Conservation (phyloP, 1,140 invertebrate species). For the Musca vetustissima region DNA sequence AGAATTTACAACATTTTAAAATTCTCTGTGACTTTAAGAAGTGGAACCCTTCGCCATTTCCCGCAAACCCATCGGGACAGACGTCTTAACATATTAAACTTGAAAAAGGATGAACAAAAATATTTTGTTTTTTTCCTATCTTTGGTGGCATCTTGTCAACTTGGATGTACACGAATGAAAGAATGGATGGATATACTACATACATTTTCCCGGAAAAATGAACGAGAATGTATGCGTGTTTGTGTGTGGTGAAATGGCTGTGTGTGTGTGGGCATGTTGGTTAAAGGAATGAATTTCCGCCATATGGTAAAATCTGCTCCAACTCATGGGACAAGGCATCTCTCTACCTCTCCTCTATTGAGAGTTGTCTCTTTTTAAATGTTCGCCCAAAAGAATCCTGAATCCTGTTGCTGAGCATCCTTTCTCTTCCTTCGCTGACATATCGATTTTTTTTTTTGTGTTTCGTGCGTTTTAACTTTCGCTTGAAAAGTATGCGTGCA, state of each 20-base stretch:
- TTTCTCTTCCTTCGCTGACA: not conserved
- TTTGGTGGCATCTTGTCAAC: slow-evolving; percentile 19
- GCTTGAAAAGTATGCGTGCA: slow-evolving; percentile 13
- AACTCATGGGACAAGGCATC: no score
- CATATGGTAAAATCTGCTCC: slow-evolving; percentile 17
- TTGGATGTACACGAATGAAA: slow-evolving; percentile 3
- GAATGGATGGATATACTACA: not conserved
- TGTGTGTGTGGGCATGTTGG: not conserved
- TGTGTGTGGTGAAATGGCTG: not conserved
- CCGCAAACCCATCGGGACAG: no score
- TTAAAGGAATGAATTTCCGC: not conserved
- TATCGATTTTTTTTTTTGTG: slow-evolving; percentile 21
- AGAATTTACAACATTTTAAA: no score
- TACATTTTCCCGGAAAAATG: not conserved
- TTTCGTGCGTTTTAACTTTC: slow-evolving; percentile 18
- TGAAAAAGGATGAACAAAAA: no score
- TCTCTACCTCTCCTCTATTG: no score
- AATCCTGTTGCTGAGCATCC: no score
- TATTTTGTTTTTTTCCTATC: not conserved
- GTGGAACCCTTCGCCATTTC: no score
- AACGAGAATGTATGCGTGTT: not conserved
- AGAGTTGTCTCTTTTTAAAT: no score
- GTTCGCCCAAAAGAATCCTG: no score
- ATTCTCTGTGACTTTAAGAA: no score
- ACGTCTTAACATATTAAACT: no score